Conservation (phyloP, 2,113 vertebrate genomes). For the Rhabdomys dilectus region DNA sequence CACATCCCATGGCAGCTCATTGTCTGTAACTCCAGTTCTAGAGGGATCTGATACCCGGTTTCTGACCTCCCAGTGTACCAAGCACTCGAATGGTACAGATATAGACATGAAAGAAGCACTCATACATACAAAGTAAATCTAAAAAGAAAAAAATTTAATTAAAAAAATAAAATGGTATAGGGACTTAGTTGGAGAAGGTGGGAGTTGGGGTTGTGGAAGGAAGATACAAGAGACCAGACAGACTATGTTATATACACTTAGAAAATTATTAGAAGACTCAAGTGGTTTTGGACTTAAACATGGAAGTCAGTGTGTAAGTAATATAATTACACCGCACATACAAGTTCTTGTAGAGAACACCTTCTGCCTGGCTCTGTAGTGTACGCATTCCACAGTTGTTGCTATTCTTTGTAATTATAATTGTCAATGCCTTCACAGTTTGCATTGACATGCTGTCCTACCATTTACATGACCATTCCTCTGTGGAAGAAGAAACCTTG, state of each 20-base stretch:
- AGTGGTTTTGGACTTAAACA: neutral
- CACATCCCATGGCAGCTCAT: neutral
- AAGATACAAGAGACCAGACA: neutral
- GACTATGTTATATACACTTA: neutral
- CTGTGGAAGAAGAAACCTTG: slow-evolving; percentile 27
- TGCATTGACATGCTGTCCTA: neutral
- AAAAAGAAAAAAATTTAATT: neutral
- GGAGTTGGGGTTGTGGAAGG: neutral
- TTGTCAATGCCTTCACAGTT: slow-evolving; percentile 65
- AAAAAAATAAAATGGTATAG: neutral
- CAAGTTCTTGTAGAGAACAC: slow-evolving; percentile 2
- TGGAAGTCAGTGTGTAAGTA: slow-evolving; percentile 57
- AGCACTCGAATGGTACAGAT: neutral
- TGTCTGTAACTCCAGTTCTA: neutral
- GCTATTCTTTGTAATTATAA: slow-evolving; percentile 57
- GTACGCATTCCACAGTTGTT: neutral
- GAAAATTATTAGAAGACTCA: neutral
- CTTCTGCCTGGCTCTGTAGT: neutral
- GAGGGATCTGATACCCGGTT: neutral
- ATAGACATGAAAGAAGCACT: neutral
- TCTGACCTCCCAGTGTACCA: neutral
- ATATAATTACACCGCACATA: neutral
- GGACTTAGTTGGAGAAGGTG: neutral
- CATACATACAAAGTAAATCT: neutral
- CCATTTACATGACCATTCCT: slow-evolving; percentile 62